A percentile compares a stretch with the other conserved stretches of the same genome.
Evolutionary conservation across 2,113 vertebrate species (phyloP).

Genomic region (Atrichornis clamosus): DNA sequence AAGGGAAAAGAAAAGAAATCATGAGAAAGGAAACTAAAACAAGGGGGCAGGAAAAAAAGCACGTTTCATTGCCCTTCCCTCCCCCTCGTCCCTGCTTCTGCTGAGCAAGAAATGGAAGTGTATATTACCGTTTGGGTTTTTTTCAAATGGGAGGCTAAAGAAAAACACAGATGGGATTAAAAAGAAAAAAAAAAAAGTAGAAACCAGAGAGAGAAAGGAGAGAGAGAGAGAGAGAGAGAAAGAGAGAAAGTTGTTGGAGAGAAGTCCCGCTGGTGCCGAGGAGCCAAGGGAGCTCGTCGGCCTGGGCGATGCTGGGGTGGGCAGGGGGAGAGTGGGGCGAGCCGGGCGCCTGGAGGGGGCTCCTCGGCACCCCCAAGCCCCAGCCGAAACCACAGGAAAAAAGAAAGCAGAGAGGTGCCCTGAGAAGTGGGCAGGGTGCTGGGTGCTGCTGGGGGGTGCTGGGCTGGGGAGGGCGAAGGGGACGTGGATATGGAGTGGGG

Average conservation of each 20-base stretch:
- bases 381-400: not conserved
- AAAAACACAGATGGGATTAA: conserved; percentile 82
- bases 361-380: not conserved
- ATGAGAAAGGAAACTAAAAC: conserved; percentile 62
- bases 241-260: conserved; percentile 55
- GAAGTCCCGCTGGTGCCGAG: conserved; percentile 23
- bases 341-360: not conserved
- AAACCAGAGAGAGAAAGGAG: conserved; percentile 49
- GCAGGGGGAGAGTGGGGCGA: not conserved
- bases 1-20: conserved; percentile 47
- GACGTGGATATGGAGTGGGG: not conserved
- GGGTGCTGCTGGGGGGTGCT: not conserved
- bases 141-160: conserved; percentile 83
- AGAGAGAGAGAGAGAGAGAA: conserved; percentile 16
- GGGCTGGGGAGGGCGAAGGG: not conserved
- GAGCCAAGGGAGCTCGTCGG: conserved; percentile 16
- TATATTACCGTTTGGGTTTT: conserved; percentile 77
- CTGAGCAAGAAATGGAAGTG: conserved; percentile 76
- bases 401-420: conserved; percentile 42
- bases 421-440: conserved; percentile 9
- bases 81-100: conserved; percentile 72
- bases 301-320: not conserved
- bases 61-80: conserved; percentile 47
- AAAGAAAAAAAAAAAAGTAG: conserved; percentile 66
- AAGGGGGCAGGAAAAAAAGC: not conserved